Percentiles rank a stretch among this genome's conserved stretches.
These are phyloP conservation scores for Dinoponera quadriceps DNA, from an alignment of 1,140 invertebrate species.

Conservation along the genomic window DNA sequence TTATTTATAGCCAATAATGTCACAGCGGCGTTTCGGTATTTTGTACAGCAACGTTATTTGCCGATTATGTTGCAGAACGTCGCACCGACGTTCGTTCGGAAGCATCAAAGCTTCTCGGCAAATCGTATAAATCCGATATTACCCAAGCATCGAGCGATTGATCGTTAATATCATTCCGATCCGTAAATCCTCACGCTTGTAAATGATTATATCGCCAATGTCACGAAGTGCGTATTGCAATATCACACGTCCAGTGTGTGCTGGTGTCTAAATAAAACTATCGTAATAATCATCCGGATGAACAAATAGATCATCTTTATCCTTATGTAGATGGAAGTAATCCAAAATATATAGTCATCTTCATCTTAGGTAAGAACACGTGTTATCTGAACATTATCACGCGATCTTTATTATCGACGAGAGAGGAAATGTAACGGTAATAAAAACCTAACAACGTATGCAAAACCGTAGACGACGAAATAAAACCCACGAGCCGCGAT, in stretches of 20 bases:
- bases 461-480: not conserved
- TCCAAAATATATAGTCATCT: no score
- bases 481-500: not conserved
- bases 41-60: not conserved
- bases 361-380: no score
- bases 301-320: no score
- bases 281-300: no score
- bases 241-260: not conserved
- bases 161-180: not conserved
- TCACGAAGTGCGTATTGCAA: not conserved
- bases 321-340: no score
- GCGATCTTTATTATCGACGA: no score
- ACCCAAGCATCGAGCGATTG: not conserved
- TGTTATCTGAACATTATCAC: no score
- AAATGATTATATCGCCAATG: not conserved
- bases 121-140: constrained; percentile 2
- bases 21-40: not conserved
- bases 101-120: not conserved
- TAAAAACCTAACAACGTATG: constrained; percentile 2
- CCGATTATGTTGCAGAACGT: not conserved
- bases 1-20: constrained; percentile 16
- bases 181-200: not conserved
- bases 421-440: not conserved
- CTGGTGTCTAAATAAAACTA: no score
- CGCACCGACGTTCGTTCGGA: not conserved